phyloP scores from a whole-genome alignment of 2,113 vertebrate species.

The Engystomops pustulosus region DNA sequence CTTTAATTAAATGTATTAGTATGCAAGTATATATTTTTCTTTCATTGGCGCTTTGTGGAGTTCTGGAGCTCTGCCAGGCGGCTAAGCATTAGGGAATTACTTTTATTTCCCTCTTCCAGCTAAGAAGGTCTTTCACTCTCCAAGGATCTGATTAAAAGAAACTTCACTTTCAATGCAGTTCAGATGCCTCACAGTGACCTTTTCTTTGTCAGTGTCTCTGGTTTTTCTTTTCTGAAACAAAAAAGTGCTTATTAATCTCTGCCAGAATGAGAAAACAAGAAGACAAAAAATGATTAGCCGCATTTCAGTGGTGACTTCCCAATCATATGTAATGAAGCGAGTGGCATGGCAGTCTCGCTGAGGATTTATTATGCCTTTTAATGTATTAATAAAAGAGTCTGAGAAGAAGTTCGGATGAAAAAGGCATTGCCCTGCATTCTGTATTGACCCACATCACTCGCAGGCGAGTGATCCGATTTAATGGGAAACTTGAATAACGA shows the following conservation, averaged over 20 bases:
- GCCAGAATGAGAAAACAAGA: conserved; percentile 56
- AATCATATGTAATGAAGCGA: conserved; percentile 63
- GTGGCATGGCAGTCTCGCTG: conserved; percentile 9
- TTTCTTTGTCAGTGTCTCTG: conserved; percentile 39
- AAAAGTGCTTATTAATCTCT: conserved; percentile 64
- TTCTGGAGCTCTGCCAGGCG: conserved; percentile 61
- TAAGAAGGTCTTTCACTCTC: conserved; percentile 65
- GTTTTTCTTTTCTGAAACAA: conserved; percentile 22
- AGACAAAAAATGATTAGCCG: conserved; percentile 59
- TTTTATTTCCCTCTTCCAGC: conserved; percentile 61
- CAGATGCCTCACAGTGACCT: conserved; percentile 66
- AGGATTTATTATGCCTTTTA: conserved; percentile 60
- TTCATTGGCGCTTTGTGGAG: conserved; percentile 63
- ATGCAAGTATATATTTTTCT: conserved; percentile 56
- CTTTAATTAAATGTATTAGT: conserved; percentile 54
- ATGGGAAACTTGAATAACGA: not conserved
- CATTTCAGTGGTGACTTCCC: conserved; percentile 61
- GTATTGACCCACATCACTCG: conserved; percentile 9
- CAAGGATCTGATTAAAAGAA: conserved; percentile 66
- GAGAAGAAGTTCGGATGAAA: not conserved
- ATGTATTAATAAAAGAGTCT: conserved; percentile 38
- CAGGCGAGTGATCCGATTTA: not conserved
- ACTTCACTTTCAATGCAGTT: conserved; percentile 62
- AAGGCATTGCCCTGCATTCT: not conserved
- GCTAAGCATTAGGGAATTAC: conserved; percentile 33